Conservation (phyloP, 1,140 invertebrate genomes). For the Drosophila burlai region DNA sequence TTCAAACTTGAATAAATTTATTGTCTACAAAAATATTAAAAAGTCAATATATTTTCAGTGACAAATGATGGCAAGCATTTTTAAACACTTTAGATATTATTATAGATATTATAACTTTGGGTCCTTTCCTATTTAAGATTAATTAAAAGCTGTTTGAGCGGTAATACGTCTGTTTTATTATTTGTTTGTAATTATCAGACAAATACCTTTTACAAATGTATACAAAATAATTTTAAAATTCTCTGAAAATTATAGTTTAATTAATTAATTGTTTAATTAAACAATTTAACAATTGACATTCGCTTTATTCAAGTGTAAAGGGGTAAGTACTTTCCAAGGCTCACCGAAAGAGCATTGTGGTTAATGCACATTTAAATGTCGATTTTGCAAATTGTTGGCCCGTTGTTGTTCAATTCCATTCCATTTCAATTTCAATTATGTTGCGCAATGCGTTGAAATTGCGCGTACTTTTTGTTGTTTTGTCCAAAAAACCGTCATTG, state of each 20-base stretch:
- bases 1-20: no score
- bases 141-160: not conserved
- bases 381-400: slow-evolving; percentile 77
- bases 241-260: not conserved
- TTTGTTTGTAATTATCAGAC: not conserved
- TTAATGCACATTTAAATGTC: slow-evolving; percentile 79
- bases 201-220: no score
- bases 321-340: slow-evolving; percentile 46
- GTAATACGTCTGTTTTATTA: not conserved
- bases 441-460: slow-evolving; percentile 81
- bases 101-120: not conserved
- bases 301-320: slow-evolving; percentile 2
- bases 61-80: no score
- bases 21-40: not conserved
- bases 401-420: slow-evolving; percentile 63
- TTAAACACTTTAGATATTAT: not conserved
- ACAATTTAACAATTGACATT: not conserved
- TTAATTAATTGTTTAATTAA: not conserved
- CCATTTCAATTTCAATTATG: slow-evolving; percentile 68
- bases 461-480: slow-evolving; percentile 66
- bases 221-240: no score
- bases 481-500: slow-evolving; percentile 67
- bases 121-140: not conserved
- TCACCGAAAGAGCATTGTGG: slow-evolving; percentile 31
- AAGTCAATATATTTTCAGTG: not conserved